Base-by-base conservation (phyloP, 1,140 invertebrate genomes). In the Zophobas atratus region DNA sequence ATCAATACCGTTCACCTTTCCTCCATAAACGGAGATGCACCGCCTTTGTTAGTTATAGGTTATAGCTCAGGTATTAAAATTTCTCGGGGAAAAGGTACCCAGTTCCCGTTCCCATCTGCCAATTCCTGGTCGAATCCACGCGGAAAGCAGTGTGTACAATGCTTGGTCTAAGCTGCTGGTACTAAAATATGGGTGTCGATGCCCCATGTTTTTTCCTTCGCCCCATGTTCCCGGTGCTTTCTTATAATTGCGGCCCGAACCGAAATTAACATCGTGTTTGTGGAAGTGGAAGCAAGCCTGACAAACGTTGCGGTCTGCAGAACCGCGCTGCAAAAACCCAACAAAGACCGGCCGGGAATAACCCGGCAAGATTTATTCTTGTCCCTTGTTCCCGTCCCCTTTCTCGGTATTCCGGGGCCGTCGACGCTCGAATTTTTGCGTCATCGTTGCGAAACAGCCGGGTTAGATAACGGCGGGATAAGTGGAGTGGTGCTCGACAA, bases 381-480 rank as follows among this genome's bases (percentile, higher is more conserved):
- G 49, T 51, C 49, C 49, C 49, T 51, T 51, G 49, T 51, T 51
- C 49, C 2, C 49, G 3, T 20, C 49, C 49, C 49, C n/a, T 51
- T 20, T 51, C 43, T 46, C 43, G 43, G 49, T 51, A 51, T 51
- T 51, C 49, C n/a, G n/a, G 4, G 49, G n/a, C 4, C 49, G 49
- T 51, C 49, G 49, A 5, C 49, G 49, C 49, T 51, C 49, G 20
- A 51, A 51, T 51, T 51, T 51, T 51, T 51, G 49, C 49, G 49
- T 51, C 49, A 51, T 51, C 49, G 49, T 51, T 51, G n/a, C 49
- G n/a, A 51, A 51, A 51, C 49, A 20, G 49, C n/a, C 49, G 49
- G 8, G 49, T 6, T 51, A 51, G 49, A 20, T 4, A 20, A 4
- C 20, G 49, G 49, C 49, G n/a, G 49, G n/a, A 2, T 4, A 20